A percentile compares a stretch with the other conserved stretches of the same genome.
Evolutionary conservation across 2,888 invertebrate genomes (phyloP).

Genomic region (Ctena decussata): DNA sequence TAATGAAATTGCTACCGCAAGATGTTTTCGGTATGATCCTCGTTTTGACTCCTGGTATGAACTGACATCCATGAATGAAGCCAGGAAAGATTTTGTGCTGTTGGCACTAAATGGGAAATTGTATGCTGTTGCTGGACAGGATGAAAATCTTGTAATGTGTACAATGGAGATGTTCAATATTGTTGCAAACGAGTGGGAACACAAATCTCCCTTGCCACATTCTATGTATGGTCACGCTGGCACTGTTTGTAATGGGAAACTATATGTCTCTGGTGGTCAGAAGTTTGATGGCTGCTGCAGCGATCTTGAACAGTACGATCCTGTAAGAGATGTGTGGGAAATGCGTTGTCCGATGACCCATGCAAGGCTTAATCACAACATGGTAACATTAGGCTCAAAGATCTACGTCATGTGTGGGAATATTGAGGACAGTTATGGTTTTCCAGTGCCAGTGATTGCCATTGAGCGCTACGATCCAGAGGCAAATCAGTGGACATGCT

Average conservation of each 20-base stretch:
- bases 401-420: conserved; percentile 85
- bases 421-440: conserved; percentile 84
- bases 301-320: conserved; percentile 81
- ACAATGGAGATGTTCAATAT: conserved; percentile 85
- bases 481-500: conserved; percentile 83
- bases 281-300: conserved; percentile 84
- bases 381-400: conserved; percentile 77
- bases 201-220: conserved; percentile 79
- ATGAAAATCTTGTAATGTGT: conserved; percentile 86
- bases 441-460: conserved; percentile 83
- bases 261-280: conserved; percentile 86
- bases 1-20: conserved; percentile 86
- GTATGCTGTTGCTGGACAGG: conserved; percentile 85
- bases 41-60: conserved; percentile 85
- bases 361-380: conserved; percentile 83
- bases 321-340: conserved; percentile 81
- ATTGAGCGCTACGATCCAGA: conserved; percentile 81
- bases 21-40: conserved; percentile 86
- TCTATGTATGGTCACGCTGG: conserved; percentile 85
- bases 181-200: conserved; percentile 84
- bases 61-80: conserved; percentile 85
- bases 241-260: conserved; percentile 76
- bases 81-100: conserved; percentile 85
- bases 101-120: conserved; percentile 78
- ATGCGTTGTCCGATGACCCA: conserved; percentile 81